Evolutionary conservation across 2,888 invertebrate species (phyloP).

Genomic region (Zaprionus lineosus): DNA sequence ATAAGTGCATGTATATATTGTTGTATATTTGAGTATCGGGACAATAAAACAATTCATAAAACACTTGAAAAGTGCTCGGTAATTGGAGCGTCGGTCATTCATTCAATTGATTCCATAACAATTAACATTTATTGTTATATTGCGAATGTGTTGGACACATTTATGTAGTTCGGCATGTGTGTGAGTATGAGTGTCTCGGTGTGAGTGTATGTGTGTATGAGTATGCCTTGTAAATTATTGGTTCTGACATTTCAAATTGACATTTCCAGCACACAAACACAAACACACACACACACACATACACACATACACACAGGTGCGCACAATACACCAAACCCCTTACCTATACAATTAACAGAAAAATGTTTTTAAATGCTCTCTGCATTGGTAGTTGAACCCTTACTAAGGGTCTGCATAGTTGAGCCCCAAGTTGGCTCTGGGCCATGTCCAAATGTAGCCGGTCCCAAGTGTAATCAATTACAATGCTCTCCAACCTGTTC

Average conservation of each 20-base stretch:
- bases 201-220: not conserved
- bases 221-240: conserved; percentile 43
- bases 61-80: conserved; percentile 35
- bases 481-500: conserved; percentile 28
- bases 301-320: conserved; percentile 10
- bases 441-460: conserved; percentile 42
- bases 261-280: conserved; percentile 34
- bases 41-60: conserved; percentile 39
- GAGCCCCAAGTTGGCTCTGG: conserved; percentile 1
- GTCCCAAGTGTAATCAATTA: conserved; percentile 63
- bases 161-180: too few species aligned
- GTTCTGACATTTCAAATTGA: conserved; percentile 54
- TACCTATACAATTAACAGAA: conserved; percentile 20
- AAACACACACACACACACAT: conserved; percentile 14
- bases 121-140: conserved; percentile 49
- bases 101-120: conserved; percentile 55
- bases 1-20: too few species aligned
- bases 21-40: conserved; percentile 17
- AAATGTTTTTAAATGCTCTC: conserved; percentile 53
- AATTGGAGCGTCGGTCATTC: conserved; percentile 24
- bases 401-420: too few species aligned
- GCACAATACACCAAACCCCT: not conserved
- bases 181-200: too few species aligned
- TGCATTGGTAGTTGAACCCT: too few species aligned
- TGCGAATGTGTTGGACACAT: conserved; percentile 22